phyloP scores from a whole-genome alignment of 2,888 invertebrate genomes.

The Dorcus hopei region DNA sequence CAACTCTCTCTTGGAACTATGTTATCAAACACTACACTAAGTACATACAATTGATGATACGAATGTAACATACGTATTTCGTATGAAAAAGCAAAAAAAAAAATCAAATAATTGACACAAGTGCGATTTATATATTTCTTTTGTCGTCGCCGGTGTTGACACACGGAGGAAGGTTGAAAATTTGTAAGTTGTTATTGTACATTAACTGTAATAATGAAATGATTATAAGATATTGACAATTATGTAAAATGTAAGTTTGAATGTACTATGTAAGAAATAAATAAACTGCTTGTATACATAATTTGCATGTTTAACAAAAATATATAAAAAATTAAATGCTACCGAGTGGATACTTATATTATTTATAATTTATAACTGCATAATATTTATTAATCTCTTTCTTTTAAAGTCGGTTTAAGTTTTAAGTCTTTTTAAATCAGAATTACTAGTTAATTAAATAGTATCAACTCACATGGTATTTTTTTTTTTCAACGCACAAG shows the following conservation, averaged over 20 bases:
- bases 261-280: constrained; percentile 46
- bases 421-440: no score
- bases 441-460: neutral
- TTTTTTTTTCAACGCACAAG: neutral
- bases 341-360: no score
- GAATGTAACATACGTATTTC: constrained; percentile 38
- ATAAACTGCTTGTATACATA: constrained; percentile 48
- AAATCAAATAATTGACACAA: constrained; percentile 20
- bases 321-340: no score
- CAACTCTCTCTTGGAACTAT: constrained; percentile 36
- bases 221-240: constrained; percentile 34
- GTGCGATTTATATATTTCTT: constrained; percentile 34
- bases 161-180: constrained; percentile 19
- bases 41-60: constrained; percentile 6
- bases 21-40: constrained; percentile 6
- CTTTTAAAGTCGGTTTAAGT: no score
- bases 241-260: constrained; percentile 47
- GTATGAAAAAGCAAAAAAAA: constrained; percentile 2
- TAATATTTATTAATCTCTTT: no score
- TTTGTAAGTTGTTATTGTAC: constrained; percentile 35
- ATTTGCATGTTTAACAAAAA: constrained; percentile 5
- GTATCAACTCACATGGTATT: neutral
- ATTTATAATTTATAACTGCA: no score
- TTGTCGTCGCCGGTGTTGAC: constrained; percentile 22
- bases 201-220: constrained; percentile 24